Evolutionary conservation across 2,113 vertebrate species (phyloP).

Genomic region (Pangasianodon hypophthalmus): DNA sequence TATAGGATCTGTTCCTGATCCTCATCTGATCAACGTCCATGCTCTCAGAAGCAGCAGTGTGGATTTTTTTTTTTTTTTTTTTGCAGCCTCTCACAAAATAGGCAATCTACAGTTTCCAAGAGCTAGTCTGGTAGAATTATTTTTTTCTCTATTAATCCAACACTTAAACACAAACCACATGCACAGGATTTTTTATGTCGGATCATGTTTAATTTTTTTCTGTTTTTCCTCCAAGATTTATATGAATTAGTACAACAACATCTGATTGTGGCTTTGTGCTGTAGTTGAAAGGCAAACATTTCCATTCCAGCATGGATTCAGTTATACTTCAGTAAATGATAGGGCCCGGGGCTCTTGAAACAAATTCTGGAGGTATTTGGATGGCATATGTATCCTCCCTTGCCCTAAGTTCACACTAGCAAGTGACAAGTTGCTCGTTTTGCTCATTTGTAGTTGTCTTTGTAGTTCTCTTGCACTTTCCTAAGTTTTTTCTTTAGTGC

Average conservation of each 20-base stretch:
- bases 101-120: not conserved
- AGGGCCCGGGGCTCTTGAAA: not conserved
- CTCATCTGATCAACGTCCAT: not conserved
- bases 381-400: not conserved
- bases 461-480: not conserved
- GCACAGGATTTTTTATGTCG: slow-evolving; percentile 36
- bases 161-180: slow-evolving; percentile 54
- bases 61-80: not conserved
- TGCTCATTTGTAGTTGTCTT: not conserved
- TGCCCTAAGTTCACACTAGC: not conserved
- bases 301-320: slow-evolving; percentile 39
- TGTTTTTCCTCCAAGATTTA: slow-evolving; percentile 54
- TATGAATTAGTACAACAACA: slow-evolving; percentile 59
- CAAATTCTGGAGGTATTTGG: slow-evolving; percentile 32
- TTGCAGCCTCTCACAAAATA: not conserved
- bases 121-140: slow-evolving; percentile 16
- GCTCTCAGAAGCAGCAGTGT: not conserved
- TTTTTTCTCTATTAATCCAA: slow-evolving; percentile 7
- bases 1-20: slow-evolving; percentile 29
- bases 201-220: slow-evolving; percentile 37
- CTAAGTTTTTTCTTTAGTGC: not conserved
- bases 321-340: slow-evolving; percentile 43
- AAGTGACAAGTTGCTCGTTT: not conserved
- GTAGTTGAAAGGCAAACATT: slow-evolving; percentile 52
- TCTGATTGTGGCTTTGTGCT: slow-evolving; percentile 56